phyloP scores from a whole-genome alignment of 2,888 invertebrate genomes.

The Mythimna lalbum region DNA sequence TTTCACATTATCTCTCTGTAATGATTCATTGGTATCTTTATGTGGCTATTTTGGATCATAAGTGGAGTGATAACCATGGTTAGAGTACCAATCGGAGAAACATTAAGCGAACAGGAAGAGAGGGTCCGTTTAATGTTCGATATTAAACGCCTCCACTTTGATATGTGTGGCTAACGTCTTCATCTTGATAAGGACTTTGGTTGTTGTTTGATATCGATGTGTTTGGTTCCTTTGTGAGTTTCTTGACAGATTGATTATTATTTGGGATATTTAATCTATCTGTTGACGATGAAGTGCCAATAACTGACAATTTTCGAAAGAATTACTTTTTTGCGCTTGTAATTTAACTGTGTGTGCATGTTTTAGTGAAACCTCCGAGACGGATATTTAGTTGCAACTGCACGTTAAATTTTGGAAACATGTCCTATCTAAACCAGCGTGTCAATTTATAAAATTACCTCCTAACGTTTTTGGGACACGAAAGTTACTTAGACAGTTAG shows the following conservation, averaged over 20 bases:
- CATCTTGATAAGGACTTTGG: conserved; percentile 56
- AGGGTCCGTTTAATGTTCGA: conserved; percentile 64
- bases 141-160: conserved; percentile 61
- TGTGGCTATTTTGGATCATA: conserved; percentile 80
- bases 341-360: no score
- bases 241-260: conserved; percentile 13
- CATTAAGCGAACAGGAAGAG: conserved; percentile 73
- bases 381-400: no score
- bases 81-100: conserved; percentile 77
- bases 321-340: no score
- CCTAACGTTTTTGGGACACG: no score
- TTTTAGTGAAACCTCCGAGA: no score
- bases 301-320: no score
- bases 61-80: conserved; percentile 81
- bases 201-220: conserved; percentile 32
- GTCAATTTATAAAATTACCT: no score
- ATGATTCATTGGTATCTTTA: conserved; percentile 77
- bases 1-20: conserved; percentile 68
- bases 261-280: background rate
- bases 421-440: no score
- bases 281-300: no score
- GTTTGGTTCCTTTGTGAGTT: conserved; percentile 26
- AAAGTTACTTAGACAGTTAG: no score
- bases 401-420: no score
- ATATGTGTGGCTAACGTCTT: conserved; percentile 59